A percentile compares a stretch with the other conserved stretches of the same genome.
Evolutionary conservation across 2,888 invertebrate genomes (phyloP).

Genomic region (Cryptosula pallasiana): DNA sequence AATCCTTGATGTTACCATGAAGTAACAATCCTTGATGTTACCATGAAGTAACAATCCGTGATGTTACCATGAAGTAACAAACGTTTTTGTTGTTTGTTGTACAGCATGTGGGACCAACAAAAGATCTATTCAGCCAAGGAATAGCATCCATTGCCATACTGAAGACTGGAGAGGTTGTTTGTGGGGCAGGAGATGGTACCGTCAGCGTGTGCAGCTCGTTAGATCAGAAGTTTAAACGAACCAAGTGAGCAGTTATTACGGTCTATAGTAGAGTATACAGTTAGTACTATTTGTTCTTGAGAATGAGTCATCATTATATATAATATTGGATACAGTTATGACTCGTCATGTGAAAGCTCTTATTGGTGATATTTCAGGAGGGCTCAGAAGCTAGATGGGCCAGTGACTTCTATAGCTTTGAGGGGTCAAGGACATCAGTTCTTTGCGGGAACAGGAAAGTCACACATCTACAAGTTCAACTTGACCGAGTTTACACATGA

Average conservation of each 20-base stretch:
- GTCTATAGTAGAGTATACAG: too few species aligned
- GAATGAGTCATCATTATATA: too few species aligned
- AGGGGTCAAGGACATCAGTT: conserved; percentile 57
- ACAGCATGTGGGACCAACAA: conserved; percentile 32
- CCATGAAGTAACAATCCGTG: too few species aligned
- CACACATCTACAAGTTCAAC: conserved; percentile 76
- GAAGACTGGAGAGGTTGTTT: conserved; percentile 55
- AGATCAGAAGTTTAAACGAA: conserved; percentile 30
- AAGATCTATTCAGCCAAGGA: conserved; percentile 47
- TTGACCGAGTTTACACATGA: conserved; percentile 64
- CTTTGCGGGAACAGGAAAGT: conserved; percentile 69
- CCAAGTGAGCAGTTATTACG: conserved; percentile 20
- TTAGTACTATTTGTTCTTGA: too few species aligned
- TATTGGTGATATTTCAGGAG: conserved; percentile 34
- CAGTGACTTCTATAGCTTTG: conserved; percentile 68
- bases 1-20: too few species aligned
- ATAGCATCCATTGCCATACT: conserved; percentile 50
- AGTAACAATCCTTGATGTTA: too few species aligned
- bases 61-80: too few species aligned
- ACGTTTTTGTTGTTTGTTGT: background rate
- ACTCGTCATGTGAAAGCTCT: too few species aligned
- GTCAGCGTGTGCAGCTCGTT: conserved; percentile 54
- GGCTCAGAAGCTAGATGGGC: conserved; percentile 51
- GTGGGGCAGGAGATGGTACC: conserved; percentile 81
- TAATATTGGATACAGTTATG: too few species aligned